Evolutionary conservation across 2,888 invertebrate species (phyloP).

Genomic region (Ichneumon xanthorius): DNA sequence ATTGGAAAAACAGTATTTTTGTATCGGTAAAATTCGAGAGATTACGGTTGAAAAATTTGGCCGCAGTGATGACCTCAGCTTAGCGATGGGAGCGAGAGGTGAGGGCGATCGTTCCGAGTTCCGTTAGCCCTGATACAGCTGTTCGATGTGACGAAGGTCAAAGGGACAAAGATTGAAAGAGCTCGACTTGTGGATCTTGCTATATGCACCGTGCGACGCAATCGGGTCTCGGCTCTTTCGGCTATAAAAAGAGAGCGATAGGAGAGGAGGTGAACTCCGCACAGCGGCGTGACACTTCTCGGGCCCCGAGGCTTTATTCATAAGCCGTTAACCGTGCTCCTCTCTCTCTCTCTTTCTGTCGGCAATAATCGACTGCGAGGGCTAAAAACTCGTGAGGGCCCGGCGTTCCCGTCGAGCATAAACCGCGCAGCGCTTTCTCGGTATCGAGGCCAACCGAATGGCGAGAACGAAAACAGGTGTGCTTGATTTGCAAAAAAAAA

Average conservation of each 20-base stretch:
- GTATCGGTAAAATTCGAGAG: neutral
- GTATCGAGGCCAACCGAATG: neutral
- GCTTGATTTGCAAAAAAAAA: neutral
- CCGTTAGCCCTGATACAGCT: constrained; percentile 52
- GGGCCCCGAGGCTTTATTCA: constrained; percentile 43
- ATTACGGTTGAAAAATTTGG: neutral
- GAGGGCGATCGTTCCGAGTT: constrained; percentile 16
- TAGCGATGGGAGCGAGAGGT: neutral
- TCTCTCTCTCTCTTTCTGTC: constrained; percentile 15
- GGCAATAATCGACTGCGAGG: constrained; percentile 33
- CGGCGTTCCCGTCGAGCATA: constrained; percentile 11
- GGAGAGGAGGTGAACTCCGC: neutral
- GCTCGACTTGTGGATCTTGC: neutral
- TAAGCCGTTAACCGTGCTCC: constrained; percentile 37
- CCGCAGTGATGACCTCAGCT: neutral
- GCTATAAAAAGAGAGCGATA: constrained; percentile 15
- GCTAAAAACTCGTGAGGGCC: neutral
- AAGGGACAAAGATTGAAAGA: constrained; percentile 10
- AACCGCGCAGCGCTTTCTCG: constrained; percentile 26
- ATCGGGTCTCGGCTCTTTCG: constrained; percentile 33
- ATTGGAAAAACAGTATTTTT: neutral
- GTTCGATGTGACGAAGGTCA: constrained; percentile 42
- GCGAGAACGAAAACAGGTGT: constrained; percentile 13
- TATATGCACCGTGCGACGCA: neutral
- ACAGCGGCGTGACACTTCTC: constrained; percentile 36